Base-by-base conservation (phyloP, 2,113 vertebrate genomes). In the Cochlearius cochlearius region DNA sequence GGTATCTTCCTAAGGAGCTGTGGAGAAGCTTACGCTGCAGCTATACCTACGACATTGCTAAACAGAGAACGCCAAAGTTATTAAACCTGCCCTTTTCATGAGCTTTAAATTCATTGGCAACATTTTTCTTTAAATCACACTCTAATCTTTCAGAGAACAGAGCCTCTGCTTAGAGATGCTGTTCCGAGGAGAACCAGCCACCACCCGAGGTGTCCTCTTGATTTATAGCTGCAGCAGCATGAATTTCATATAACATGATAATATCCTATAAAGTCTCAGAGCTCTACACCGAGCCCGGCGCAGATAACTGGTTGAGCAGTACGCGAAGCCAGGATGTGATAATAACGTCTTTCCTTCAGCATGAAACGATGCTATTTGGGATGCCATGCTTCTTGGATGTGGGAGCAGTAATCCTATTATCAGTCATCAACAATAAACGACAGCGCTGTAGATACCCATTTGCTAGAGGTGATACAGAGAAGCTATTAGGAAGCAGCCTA, bases 221-320 rank as follows among this genome's bases (percentile, higher is more conserved):
- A 97, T 95, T 97, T 97, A 98, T 77, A 92, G 94, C 83, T 92
- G 32, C 75, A 95, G 50, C 75, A 97, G 92, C 87, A 62, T 84
- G 92, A 86, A 85, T 96, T 95, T 94, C 77, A 79, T 67, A 92
- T 88, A 81, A 94, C 85, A 77, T 41, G 64, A 87, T 96, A 92
- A 92, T 91, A 89, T 55, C 78, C 94, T 94, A 39, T 86, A 83
- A 95, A 67, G 79, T 69, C 81, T 63, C 72, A 25, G n/a, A 30
- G 81, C 92, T 95, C 50, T 78, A 64, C 72, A 41, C 49, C 16
- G 49, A 96, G 92, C 82, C 79, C 91, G 45, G 68, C 75, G 74
- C 58, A 96, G 90, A 96, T 90, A 92, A 97, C 92, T 66, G 85
- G 80, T 63, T 94, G 94, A 94, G 74, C 94, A 71, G 88, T 50